Evolutionary conservation across 2,888 invertebrate genomes (phyloP).

Genomic region (Scelioninae gen. 1): DNA sequence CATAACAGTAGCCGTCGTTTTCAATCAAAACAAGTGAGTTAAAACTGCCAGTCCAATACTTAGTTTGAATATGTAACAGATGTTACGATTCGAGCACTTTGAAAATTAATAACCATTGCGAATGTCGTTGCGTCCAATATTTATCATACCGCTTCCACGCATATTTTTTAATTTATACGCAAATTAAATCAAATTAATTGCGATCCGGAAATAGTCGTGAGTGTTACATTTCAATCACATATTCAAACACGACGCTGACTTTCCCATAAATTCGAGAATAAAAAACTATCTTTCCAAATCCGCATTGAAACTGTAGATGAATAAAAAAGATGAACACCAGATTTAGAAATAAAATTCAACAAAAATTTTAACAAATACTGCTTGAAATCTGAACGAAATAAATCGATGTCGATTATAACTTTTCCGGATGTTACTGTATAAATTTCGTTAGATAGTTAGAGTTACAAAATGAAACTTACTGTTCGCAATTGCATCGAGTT

Average conservation of each 20-base stretch:
- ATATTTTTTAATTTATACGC: not conserved
- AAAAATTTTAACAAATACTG: too few species aligned
- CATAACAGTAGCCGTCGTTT: constrained; percentile 17
- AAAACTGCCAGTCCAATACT: constrained; percentile 24
- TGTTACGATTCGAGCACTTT: constrained; percentile 27
- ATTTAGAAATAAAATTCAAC: too few species aligned
- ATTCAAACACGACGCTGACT: not conserved
- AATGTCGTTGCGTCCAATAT: not conserved
- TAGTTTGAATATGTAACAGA: constrained; percentile 17
- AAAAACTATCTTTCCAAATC: not conserved
- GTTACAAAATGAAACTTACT: too few species aligned
- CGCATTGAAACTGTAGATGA: too few species aligned
- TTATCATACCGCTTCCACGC: not conserved
- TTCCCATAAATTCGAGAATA: not conserved
- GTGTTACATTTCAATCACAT: not conserved
- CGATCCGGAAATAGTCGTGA: not conserved
- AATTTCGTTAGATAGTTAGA: too few species aligned
- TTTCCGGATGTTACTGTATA: too few species aligned
- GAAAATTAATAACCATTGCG: constrained; percentile 16
- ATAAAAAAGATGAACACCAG: not conserved
- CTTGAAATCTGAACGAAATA: too few species aligned
- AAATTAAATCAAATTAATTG: constrained; percentile 6
- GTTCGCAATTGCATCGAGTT: too few species aligned
- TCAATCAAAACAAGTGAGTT: constrained; percentile 39
- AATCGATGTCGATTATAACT: too few species aligned